Base-by-base conservation (phyloP, 1,140 invertebrate species). In the Macrobrachium nipponense region DNA sequence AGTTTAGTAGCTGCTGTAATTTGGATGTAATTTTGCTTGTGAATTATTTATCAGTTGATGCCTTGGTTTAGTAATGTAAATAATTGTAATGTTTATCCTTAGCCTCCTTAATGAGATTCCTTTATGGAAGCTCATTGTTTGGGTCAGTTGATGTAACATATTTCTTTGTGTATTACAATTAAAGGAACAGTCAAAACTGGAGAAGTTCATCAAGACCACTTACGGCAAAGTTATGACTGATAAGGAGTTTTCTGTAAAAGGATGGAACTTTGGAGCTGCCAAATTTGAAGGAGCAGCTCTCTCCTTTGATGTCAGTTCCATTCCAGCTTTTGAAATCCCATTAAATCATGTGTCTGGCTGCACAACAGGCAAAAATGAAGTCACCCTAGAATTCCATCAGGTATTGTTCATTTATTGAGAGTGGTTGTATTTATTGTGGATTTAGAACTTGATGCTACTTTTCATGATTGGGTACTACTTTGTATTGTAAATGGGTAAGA, bases 261-360 rank as follows among this genome's bases (percentile, higher is more conserved):
- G 99, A 8, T 99, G 98, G 98, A 99, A 99, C 92, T 99, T 98
- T 97, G 99, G 99, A 73, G 96, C 96, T 2, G 96, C 97, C 15
- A 96, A 97, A 89, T 99, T 99, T 91, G 94, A 95, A 91, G 98
- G 98, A 43, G 96, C 97, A 77, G 94, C 96, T 3, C 91, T 99
- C 0, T 96, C 95, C 90, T 99, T 99, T 92, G 96, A 98, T 91
- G 95, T 99, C 68, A 96, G 97, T 18, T 94, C 95, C 80, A 94
- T 95, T 82, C 95, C 96, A 27, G 96, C 96, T 0, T 99, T 99
- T 93, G 98, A 99, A 92, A 95, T 99, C 89, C 98, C 99, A 0
- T 90, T 99, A 5, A 95, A 95, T 83, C 95, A 99, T 93, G 98
- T 99, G 0, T 98, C 97, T 3, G 97, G 99, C 89, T 98, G 98